Evolutionary conservation across 1,140 invertebrate species (phyloP), one percentile per base, ranked within the genome.

Genomic region (Stenopsyche tienmushanensis): DNA sequence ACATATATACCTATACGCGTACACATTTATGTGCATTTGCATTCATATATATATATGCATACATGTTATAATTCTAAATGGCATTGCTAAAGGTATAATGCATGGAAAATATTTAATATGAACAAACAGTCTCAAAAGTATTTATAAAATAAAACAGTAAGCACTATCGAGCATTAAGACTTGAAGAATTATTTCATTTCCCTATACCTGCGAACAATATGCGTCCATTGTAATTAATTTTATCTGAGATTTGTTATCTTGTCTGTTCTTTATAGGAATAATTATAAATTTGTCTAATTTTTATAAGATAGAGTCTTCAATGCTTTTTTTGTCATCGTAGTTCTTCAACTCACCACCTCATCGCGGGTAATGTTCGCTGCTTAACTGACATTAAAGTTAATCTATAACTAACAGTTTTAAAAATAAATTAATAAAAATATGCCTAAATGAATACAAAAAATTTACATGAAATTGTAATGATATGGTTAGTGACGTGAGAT

Each of bases 381-480:
- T n/a, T n/a, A n/a, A n/a, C n/a, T n/a, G n/a, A 5, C 13, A 34
- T 34, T 57, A 29, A 57, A 57, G 39, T 57, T 57, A 57, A 57
- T 39, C 54, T 57, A 57, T n/a, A 49, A 57, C 34, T 29, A 39
- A 41, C 34, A 5, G 10, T 57, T 57, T 57, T 57, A 41, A 39
- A 65, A 65, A 65, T 69, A 65, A 69, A 69, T 69, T 65, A 69
- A 39, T 62, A 65, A 39, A 55, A 25, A 55, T 65, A 69, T 50
- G 25, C 59, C 58, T 69, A 65, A 44, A 62, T 62, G 52, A 63
- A 65, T 66, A 62, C 20, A 45, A 60, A 66, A 47, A 17, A 39
- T 62, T 26, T 54, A 65, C 49, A 64, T 58, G 47, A 64, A 53
- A 60, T 58, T 60, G 62, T 47, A 55, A 44, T 64, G 29, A 58